Conservation (phyloP, 2,888 invertebrate genomes). For the Hololepta plana region DNA sequence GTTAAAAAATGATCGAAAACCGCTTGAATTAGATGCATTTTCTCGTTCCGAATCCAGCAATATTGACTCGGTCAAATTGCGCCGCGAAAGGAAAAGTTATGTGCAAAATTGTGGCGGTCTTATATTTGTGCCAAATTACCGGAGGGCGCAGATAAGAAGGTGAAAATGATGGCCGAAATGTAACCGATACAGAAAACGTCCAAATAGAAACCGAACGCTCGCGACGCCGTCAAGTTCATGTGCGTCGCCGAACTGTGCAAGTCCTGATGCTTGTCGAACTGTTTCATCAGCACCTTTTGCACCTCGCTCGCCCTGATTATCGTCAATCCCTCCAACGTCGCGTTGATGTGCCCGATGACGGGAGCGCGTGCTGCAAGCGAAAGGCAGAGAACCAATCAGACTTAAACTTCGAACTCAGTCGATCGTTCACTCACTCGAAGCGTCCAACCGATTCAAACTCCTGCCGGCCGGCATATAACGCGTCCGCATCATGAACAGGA, state of each 20-base stretch:
- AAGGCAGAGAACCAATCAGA: too few species aligned
- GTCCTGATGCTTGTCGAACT: conserved; percentile 23
- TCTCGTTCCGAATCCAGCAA: too few species aligned
- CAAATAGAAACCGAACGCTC: conserved; percentile 19
- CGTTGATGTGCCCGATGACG: conserved; percentile 22
- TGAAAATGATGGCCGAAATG: too few species aligned
- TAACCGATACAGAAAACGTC: conserved; percentile 18
- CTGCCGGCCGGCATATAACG: conserved; percentile 59
- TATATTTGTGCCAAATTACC: too few species aligned
- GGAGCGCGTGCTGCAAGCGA: conserved; percentile 21
- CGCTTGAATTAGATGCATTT: too few species aligned
- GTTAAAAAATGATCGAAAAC: too few species aligned
- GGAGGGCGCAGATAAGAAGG: too few species aligned
- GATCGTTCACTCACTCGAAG: conserved; percentile 20
- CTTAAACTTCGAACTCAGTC: conserved; percentile 1
- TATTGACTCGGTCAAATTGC: too few species aligned
- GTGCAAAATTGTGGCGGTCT: too few species aligned
- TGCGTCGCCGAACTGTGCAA: conserved; percentile 20
- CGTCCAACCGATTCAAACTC: conserved; percentile 52
- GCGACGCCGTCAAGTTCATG: conserved; percentile 16
- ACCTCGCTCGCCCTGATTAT: conserved; percentile 21
- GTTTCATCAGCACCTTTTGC: conserved; percentile 17
- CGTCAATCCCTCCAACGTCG: conserved; percentile 22
- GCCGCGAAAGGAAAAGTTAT: too few species aligned
- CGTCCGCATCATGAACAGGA: conserved; percentile 42